Evolutionary conservation across 1,140 invertebrate species (phyloP), one percentile per base, ranked within the genome.

Genomic region (Ceratosolen fusciceps): DNA sequence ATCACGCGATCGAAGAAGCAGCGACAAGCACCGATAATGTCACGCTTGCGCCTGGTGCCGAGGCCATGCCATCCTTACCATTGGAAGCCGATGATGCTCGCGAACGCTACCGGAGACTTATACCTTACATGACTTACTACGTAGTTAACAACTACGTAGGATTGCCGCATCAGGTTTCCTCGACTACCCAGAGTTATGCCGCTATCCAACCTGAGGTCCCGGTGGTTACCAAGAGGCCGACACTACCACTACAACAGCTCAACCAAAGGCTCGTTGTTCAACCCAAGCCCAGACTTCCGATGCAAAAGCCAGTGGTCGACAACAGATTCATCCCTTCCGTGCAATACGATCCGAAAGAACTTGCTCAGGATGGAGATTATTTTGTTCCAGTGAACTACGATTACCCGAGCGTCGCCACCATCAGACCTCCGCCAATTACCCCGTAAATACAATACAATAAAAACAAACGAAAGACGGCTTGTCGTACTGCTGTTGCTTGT

Each of bases 71-170:
- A 9, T 34, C 26, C n/a, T 34, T 58, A n/a, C 0, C 68, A n/a
- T 12, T 1, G 14, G 58, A 67, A 8, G n/a, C 49, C 2, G 47
- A 52, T 0, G 49, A 39, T 3, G 2, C 70, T 16, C 74, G 10
- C 78, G 93, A 95, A 88, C 91, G 95, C 56, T 94, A 94, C 83
- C 92, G 95, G 81, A 91, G 95, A 70, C 85, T 96, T 56, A 94
- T 96, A 84, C 95, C 95, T 1, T 96, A 96, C 85, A 95, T 95
- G 92, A 95, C 94, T 47, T 96, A 94, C 86, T 96, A 95, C 85
- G 90, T 94, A 26, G 92, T 93, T 1, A 93, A 93, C 77, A 92
- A 93, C 82, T 91, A 92, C 84, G 81, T 88, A 0, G 80, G 81
- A 9, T 39, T 47, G 21, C 78, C 74, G 37, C 79, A 31, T 16